A percentile compares a stretch with the other conserved stretches of the same genome.
Evolutionary conservation across 2,888 invertebrate species (phyloP).

Genomic region (Hirtodrosophila cameraria): DNA sequence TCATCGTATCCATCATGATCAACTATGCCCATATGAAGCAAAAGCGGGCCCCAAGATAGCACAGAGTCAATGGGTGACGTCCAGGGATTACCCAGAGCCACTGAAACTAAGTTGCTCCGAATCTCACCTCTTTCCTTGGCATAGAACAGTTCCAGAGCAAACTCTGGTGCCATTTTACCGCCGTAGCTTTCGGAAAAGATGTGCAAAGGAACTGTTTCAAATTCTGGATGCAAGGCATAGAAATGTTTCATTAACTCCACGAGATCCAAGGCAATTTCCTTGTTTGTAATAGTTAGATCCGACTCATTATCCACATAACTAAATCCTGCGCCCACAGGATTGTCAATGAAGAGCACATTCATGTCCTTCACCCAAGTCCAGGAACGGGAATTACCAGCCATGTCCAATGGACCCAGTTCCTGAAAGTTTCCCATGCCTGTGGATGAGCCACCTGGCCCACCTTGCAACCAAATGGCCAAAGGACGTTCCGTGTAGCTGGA

Average conservation of each 20-base stretch:
- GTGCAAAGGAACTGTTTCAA: conserved; percentile 90
- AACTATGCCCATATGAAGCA: conserved; percentile 90
- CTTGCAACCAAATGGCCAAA: conserved; percentile 94
- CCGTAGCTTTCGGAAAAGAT: conserved; percentile 96
- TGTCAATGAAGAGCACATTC: conserved; percentile 94
- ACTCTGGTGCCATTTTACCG: conserved; percentile 96
- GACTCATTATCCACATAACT: conserved; percentile 89
- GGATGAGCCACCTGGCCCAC: conserved; percentile 92
- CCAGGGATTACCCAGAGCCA: conserved; percentile 95
- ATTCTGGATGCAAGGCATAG: conserved; percentile 88
- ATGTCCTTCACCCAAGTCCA: conserved; percentile 91
- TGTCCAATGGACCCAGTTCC: conserved; percentile 91
- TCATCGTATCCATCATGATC: conserved; percentile 87
- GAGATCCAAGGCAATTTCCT: conserved; percentile 90
- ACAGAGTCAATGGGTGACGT: conserved; percentile 94
- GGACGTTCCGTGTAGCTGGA: conserved; percentile 88
- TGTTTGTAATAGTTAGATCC: conserved; percentile 85
- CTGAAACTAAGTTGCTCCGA: conserved; percentile 89
- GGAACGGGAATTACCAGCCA: conserved; percentile 88
- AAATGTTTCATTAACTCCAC: conserved; percentile 89
- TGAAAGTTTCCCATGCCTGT: conserved; percentile 94
- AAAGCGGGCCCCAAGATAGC: conserved; percentile 91
- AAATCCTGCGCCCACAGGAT: conserved; percentile 95
- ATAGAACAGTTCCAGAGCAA: conserved; percentile 87
- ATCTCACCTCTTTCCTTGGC: conserved; percentile 87